phyloP scores from a whole-genome alignment of 2,888 invertebrate genomes.

The Tipula helvola region DNA sequence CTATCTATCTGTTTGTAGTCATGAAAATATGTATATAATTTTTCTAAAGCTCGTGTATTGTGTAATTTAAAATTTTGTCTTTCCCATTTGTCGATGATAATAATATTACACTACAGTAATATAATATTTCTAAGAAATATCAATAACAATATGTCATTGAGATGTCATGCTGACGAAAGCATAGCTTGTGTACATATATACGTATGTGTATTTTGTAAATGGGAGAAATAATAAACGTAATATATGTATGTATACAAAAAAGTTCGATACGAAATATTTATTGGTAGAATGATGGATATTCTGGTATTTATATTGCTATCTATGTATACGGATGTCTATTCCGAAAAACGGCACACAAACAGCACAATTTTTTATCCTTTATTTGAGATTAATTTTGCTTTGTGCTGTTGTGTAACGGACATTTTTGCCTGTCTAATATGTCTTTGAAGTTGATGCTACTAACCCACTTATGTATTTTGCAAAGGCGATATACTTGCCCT shows the following conservation, averaged over 20 bases:
- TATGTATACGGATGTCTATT: background rate
- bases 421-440: background rate
- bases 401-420: background rate
- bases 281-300: background rate
- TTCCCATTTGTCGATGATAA: background rate
- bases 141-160: background rate
- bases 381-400: background rate
- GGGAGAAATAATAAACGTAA: background rate
- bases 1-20: background rate
- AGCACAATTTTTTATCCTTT: background rate
- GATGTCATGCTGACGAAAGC: background rate
- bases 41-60: background rate
- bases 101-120: background rate
- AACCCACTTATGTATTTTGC: background rate
- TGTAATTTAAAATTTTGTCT: background rate
- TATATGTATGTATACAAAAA: background rate
- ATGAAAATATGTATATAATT: background rate
- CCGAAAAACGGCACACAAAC: background rate
- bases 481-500: background rate
- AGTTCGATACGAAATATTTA: background rate
- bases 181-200: background rate
- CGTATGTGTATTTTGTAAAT: background rate
- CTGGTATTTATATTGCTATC: background rate
- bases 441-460: background rate
- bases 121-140: background rate